Evolutionary conservation across 2,888 invertebrate species (phyloP), one percentile per base, ranked within the genome.

Genomic region (Hetaerina titia): DNA sequence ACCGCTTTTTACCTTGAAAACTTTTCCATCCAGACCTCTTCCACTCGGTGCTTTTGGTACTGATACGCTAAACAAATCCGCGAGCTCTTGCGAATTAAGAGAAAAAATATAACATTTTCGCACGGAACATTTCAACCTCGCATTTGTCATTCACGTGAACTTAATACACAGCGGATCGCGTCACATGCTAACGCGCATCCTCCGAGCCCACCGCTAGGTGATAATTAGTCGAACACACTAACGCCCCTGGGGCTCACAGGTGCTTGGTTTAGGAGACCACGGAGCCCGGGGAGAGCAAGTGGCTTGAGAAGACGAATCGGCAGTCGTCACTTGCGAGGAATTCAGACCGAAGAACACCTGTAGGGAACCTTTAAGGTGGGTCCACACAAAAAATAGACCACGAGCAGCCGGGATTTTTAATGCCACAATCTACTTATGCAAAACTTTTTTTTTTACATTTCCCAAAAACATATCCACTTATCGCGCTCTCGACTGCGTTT

Each of bases 101-200:
- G 56, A 56, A 45, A 45, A 90, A 92, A 56, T 60, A 45, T 17
- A 45, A 69, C 45, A 64, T 31, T 6, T 22, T 45, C 31, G 81
- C 11, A 69, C 22, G 90, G 56, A 92, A 74, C 69, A 69, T 74
- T 74, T 56, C n/a, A 25, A 81, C 69, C 69, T 92, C 56, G 56
- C 64, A 92, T 92, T 69, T 92, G 92, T 69, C 69, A 92, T 56
- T 92, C 92, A 45, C 69, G 92, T 92, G 69, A 92, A 92, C 92
- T 92, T 92, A 92, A 92, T 92, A 57, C 69, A 56, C 69, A 31
- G 81, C 81, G 81, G 69, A 92, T 92, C 92, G 56, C 69, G 69
- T 92, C 69, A 74, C 69, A 69, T 69, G 92, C 92, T 74, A 69
- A 69, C 64, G 92, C 69, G n/a, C 13, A 92, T 92, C 69, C 92